Base-by-base conservation (phyloP, 1,140 invertebrate genomes). In the Andrena cerasifolii region DNA sequence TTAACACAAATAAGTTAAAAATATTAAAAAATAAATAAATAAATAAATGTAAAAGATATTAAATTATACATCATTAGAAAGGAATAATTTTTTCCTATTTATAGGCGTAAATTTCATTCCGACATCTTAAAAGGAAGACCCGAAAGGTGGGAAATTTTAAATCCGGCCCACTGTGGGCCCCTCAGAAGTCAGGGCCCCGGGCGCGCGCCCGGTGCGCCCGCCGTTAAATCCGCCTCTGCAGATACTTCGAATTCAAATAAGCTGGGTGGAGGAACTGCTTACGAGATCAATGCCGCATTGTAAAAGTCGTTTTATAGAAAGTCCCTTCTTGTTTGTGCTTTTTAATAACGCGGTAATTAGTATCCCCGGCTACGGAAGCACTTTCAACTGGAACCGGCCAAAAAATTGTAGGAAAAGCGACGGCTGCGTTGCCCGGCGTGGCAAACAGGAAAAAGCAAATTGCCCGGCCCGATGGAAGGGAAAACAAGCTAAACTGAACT, bases 301-400 rank as follows among this genome's bases (percentile, higher is more conserved):
- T 54, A 24, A 53, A 14, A 43, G 26, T 74, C 43, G 40, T 66
- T 66, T 75, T 36, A 49, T 75, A 75, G 73, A 75, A 75, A 75
- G 73, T 75, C 31, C n/a, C 33, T 45, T 56, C 62, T 67, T 75
- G 40, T 67, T 75, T 75, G 47, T 49, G 24, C 26, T 28, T 47
- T 65, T 75, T 18, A 49, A 12, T 28, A 33, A 21, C 56, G 2
- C 10, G 33, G 45, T 36, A 72, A 72, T 71, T 71, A 59, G 18
- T 16, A 33, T n/a, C 31, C 4, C 3, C 45, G 12, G 31, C 14
- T n/a, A 5, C 28, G 56, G 68, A 72, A 51, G 24, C 4, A 61
- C 68, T 72, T 75, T 75, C 62, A 24, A 56, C 14, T 1, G 5
- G 26, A 16, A 40, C 6, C 31, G 58, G n/a, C 24, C 24, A 33